A percentile compares a stretch with the other conserved stretches of the same genome.
Conservation (phyloP, 2,888 invertebrate genomes). For the Cheilosia urbana region DNA sequence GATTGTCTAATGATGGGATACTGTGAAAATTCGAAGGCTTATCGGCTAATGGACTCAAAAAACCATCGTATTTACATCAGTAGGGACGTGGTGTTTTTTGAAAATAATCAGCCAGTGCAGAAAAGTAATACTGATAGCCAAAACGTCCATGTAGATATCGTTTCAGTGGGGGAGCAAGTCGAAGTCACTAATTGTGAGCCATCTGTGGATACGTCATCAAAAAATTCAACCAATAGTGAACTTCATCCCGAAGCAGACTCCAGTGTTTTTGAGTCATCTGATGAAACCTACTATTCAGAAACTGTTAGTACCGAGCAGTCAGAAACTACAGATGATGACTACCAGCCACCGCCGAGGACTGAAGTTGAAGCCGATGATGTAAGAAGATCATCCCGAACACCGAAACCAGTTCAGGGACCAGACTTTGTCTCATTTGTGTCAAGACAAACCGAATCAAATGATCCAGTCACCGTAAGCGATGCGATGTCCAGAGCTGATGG, state of each 20-base stretch:
- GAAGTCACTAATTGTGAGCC: neutral
- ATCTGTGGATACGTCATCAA: neutral
- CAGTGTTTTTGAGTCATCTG: neutral
- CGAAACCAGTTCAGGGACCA: constrained; percentile 4
- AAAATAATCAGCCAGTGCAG: neutral
- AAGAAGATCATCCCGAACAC: neutral
- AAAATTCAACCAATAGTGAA: neutral
- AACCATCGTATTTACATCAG: constrained; percentile 7
- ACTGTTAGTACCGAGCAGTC: too few relatives aligned
- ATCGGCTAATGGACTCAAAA: constrained; percentile 20
- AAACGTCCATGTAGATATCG: neutral
- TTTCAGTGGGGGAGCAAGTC: constrained; percentile 15
- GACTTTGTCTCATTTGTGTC: constrained; percentile 11
- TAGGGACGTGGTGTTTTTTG: constrained; percentile 27
- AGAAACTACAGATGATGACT: too few relatives aligned
- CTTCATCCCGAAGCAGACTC: neutral
- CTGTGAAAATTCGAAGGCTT: constrained; percentile 50
- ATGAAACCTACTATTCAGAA: too few relatives aligned
- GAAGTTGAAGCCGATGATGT: neutral
- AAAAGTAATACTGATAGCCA: neutral
- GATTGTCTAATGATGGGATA: constrained; percentile 58
- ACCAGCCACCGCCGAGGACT: neutral
- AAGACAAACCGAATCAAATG: neutral
- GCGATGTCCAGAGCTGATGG: constrained; percentile 44
- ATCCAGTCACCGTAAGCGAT: constrained; percentile 62